Conservation (phyloP, 2,113 vertebrate genomes). For the Cephalophus harveyi region DNA sequence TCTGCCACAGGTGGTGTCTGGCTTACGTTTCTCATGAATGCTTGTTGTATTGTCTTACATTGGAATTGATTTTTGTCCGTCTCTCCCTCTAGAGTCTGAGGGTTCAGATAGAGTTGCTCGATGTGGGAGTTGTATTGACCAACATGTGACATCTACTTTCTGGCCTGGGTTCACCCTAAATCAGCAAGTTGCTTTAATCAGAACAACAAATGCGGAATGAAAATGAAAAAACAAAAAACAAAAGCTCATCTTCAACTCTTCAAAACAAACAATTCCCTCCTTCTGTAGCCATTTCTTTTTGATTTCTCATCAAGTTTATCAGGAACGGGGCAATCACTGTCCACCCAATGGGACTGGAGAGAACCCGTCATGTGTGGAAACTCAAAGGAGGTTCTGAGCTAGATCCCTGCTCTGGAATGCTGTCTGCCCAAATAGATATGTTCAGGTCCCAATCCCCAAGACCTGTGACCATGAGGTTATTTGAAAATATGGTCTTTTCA, state of each 20-base stretch:
- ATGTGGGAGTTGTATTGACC: not conserved
- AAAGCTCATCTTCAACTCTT: not conserved
- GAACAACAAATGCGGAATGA: not conserved
- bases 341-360: too few relatives aligned
- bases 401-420: not conserved
- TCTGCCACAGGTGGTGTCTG: not conserved
- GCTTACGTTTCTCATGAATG: not conserved
- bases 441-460: not conserved
- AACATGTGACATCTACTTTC: not conserved
- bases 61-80: not conserved
- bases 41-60: not conserved
- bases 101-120: not conserved
- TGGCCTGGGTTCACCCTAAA: not conserved
- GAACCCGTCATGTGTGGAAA: not conserved
- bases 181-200: not conserved
- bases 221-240: not conserved
- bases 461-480: not conserved
- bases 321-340: fast-evolving
- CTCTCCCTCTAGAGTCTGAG: not conserved
- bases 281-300: not conserved
- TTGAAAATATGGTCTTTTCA: not conserved
- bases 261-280: not conserved
- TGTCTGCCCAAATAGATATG: not conserved
- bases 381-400: not conserved
- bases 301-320: not conserved